Evolutionary conservation across 1,140 invertebrate species (phyloP).

Genomic region (Cylas formicarius): DNA sequence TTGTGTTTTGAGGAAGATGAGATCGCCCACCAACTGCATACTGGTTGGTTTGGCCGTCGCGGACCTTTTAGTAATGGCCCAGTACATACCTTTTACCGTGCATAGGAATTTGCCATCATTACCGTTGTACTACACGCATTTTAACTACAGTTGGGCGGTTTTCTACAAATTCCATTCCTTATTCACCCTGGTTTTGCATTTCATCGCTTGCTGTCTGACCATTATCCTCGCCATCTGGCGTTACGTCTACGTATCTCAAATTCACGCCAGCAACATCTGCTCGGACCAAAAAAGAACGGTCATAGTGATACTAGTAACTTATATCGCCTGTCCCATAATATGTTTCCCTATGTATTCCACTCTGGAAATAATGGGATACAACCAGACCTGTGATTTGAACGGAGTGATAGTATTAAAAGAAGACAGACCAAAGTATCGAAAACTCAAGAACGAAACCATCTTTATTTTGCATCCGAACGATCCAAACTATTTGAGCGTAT

Average conservation of each 20-base stretch:
- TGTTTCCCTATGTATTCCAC: slow-evolving; percentile 80
- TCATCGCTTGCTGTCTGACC: slow-evolving; percentile 87
- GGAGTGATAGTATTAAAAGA: slow-evolving; percentile 33
- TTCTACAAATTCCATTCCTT: slow-evolving; percentile 79
- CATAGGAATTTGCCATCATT: slow-evolving; percentile 63
- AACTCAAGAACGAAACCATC: slow-evolving; percentile 44
- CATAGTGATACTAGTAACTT: slow-evolving; percentile 68
- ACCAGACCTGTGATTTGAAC: slow-evolving; percentile 44
- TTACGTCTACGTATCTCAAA: slow-evolving; percentile 76
- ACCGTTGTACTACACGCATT: slow-evolving; percentile 51
- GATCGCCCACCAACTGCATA: slow-evolving; percentile 76
- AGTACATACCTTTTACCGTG: slow-evolving; percentile 84
- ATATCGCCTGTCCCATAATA: slow-evolving; percentile 72
- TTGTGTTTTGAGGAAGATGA: slow-evolving; percentile 85
- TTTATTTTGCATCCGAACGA: slow-evolving; percentile 24
- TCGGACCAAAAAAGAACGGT: slow-evolving; percentile 65
- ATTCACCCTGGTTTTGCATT: slow-evolving; percentile 80
- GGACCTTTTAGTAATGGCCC: slow-evolving; percentile 88
- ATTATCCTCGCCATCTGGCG: slow-evolving; percentile 88
- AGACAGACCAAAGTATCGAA: slow-evolving; percentile 18
- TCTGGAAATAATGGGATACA: slow-evolving; percentile 49
- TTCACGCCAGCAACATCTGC: slow-evolving; percentile 68
- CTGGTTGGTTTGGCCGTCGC: slow-evolving; percentile 82
- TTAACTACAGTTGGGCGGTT: slow-evolving; percentile 69
- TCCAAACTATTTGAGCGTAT: slow-evolving; percentile 61